phyloP scores from a whole-genome alignment of 1,140 invertebrate species.

The Batillaria attramentaria region DNA sequence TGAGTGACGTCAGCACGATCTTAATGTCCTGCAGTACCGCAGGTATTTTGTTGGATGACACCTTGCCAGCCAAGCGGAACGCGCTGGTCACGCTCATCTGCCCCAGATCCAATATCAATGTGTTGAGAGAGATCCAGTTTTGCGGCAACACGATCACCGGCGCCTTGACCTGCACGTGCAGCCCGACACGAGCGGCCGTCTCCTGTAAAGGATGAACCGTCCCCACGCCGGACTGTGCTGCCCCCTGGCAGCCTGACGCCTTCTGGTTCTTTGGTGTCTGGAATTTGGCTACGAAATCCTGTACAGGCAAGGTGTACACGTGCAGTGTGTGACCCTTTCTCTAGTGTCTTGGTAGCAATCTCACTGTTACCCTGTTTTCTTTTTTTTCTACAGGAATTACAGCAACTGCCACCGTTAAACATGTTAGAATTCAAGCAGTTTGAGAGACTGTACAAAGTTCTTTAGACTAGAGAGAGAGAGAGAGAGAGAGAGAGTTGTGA shows the following conservation, averaged over 20 bases:
- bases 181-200: constrained; percentile 83
- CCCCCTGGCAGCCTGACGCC: constrained; percentile 87
- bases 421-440: no score
- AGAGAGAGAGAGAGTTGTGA: no score
- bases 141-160: constrained; percentile 91
- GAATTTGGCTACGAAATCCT: constrained; percentile 92
- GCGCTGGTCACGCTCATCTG: constrained; percentile 58
- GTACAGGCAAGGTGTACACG: no score
- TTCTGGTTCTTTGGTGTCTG: constrained; percentile 87
- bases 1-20: constrained; percentile 83
- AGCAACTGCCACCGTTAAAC: no score
- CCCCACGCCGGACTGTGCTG: constrained; percentile 88
- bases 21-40: constrained; percentile 82
- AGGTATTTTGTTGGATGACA: constrained; percentile 64
- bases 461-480: no score
- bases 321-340: no score
- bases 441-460: no score
- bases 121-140: constrained; percentile 82
- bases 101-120: constrained; percentile 90
- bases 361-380: no score
- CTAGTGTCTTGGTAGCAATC: no score
- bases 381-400: no score
- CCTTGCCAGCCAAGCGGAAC: constrained; percentile 53
- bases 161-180: constrained; percentile 86
- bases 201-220: constrained; percentile 89